Evolutionary conservation across 2,797 vertebrate species (phyloP).

Genomic region (Stomatorhinus walkeri): DNA sequence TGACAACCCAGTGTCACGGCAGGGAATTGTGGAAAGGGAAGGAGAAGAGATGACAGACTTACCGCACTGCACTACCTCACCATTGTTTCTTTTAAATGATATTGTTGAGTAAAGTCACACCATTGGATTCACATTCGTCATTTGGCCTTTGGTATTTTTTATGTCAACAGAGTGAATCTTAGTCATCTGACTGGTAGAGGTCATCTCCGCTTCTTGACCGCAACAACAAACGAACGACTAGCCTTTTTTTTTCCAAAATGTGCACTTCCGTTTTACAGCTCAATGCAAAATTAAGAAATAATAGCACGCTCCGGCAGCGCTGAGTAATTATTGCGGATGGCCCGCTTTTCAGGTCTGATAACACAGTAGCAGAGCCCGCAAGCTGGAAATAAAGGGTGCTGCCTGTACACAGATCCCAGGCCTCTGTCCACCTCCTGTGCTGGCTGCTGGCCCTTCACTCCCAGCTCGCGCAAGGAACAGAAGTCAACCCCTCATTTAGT

Average conservation of each 20-base stretch:
- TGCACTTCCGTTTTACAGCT: neutral
- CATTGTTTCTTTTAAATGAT: neutral
- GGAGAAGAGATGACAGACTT: neutral
- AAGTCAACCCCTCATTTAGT: constrained; percentile 20
- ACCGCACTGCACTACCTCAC: neutral
- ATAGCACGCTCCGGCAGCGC: neutral
- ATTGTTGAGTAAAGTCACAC: neutral
- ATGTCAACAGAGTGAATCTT: neutral
- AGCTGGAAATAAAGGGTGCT: neutral
- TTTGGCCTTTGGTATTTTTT: neutral
- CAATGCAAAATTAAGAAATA: neutral
- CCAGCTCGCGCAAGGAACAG: neutral
- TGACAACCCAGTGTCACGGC: neutral
- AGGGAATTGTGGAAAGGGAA: neutral
- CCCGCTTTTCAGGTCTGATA: neutral
- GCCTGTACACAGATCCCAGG: neutral
- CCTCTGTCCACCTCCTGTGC: neutral
- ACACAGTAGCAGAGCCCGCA: neutral
- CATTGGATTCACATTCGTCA: neutral
- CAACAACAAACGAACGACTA: neutral
- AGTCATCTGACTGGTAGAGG: neutral
- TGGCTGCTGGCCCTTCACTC: neutral
- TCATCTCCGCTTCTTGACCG: neutral
- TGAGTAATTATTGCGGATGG: neutral
- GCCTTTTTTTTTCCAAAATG: neutral